Evolutionary conservation across 2,797 vertebrate species (phyloP).

Genomic region (Pempheris klunzingeri): DNA sequence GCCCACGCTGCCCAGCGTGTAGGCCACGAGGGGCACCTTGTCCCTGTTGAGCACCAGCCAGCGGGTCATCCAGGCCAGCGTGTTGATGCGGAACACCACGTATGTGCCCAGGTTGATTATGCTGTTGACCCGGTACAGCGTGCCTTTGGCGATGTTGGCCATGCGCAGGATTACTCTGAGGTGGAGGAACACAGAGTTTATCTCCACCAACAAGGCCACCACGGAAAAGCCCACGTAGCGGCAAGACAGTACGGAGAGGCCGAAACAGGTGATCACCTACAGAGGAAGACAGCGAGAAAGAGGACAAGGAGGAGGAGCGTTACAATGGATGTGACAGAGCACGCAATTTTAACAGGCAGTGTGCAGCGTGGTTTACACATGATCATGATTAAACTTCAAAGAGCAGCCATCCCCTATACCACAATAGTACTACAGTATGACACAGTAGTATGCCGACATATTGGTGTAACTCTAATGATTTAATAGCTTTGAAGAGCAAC

Average conservation of each 20-base stretch:
- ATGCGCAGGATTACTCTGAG: slow-evolving; percentile 90
- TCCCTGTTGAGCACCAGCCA: slow-evolving; percentile 92
- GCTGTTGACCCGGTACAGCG: slow-evolving; percentile 90
- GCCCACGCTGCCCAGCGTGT: slow-evolving; percentile 89
- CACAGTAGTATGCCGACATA: background rate
- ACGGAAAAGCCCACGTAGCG: slow-evolving; percentile 90
- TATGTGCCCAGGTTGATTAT: slow-evolving; percentile 93
- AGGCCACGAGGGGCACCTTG: slow-evolving; percentile 86
- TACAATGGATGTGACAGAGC: background rate
- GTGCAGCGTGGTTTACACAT: background rate
- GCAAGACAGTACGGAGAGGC: slow-evolving; percentile 85
- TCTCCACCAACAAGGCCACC: slow-evolving; percentile 93
- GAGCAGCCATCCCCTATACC: background rate
- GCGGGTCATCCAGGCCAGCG: slow-evolving; percentile 94
- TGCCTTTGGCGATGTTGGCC: slow-evolving; percentile 80
- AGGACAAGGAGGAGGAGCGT: background rate
- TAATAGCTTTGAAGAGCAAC: background rate
- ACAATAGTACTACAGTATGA: no score
- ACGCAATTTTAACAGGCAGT: background rate
- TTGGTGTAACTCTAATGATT: background rate
- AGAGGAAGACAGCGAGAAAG: slow-evolving; percentile 49
- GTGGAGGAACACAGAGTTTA: slow-evolving; percentile 95
- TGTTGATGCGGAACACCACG: slow-evolving; percentile 92
- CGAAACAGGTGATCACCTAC: slow-evolving; percentile 93
- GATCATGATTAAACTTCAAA: background rate